Evolutionary conservation across 2,113 vertebrate species (phyloP).

Genomic region (Potamarius usumacintae): DNA sequence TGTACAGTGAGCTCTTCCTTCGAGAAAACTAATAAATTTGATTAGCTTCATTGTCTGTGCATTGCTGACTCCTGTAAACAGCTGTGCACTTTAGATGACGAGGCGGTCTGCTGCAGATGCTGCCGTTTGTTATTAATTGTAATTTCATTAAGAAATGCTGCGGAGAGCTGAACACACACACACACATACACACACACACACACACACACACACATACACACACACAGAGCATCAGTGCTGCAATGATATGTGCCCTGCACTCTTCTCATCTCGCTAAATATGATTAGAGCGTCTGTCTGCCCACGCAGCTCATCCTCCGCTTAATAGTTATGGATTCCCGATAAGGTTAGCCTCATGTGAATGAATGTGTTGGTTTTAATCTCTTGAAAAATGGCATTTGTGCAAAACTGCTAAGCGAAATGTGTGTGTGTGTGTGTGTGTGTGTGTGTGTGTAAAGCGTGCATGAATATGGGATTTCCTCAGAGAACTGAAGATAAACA

Average conservation of each 20-base stretch:
- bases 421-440: not conserved
- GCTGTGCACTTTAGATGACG: slow-evolving; percentile 28
- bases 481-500: slow-evolving; percentile 28
- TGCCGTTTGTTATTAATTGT: slow-evolving; percentile 43
- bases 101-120: slow-evolving; percentile 14
- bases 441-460: not conserved
- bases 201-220: slow-evolving; percentile 20
- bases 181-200: slow-evolving; percentile 21
- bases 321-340: slow-evolving; percentile 8
- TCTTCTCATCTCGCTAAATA: slow-evolving; percentile 19
- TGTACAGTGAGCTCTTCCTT: not conserved
- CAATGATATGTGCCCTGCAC: slow-evolving; percentile 14
- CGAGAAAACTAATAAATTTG: not conserved
- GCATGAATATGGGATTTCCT: not conserved
- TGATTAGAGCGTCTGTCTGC: slow-evolving; percentile 12
- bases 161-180: slow-evolving; percentile 39
- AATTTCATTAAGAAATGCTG: slow-evolving; percentile 46
- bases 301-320: slow-evolving; percentile 4
- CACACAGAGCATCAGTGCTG: slow-evolving; percentile 1
- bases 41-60: not conserved
- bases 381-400: not conserved
- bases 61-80: not conserved
- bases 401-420: not conserved
- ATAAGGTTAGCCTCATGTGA: not conserved
- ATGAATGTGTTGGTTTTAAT: slow-evolving; percentile 4